Base-by-base conservation (phyloP, 2,113 vertebrate species). In the Callipepla squamata region DNA sequence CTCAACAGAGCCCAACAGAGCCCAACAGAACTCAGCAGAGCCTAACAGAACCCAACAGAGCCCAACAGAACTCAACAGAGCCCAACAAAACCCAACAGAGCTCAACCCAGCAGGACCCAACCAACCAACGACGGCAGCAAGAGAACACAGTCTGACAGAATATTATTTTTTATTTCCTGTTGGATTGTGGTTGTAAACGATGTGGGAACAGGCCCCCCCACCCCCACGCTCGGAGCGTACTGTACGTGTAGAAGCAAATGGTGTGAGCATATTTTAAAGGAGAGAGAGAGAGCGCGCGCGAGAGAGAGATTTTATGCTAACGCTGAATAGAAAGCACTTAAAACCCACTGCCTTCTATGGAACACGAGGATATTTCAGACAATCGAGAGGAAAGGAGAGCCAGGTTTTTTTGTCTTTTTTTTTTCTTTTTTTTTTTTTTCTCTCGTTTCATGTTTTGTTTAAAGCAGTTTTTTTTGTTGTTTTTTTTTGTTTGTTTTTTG, bases 281-380 rank as follows among this genome's bases (percentile, higher is more conserved):
- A 96, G 92, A 74, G 90, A 96, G 93, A 90, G 91, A 93, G 93
- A 73, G 94, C 83, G 93, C 30, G 95, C 67, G 34, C 34, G 34
- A 36, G 93, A 70, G 77, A 89, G 94, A 97, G 93, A 91, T 95
- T 88, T 95, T 93, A 96, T 95, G 96, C 96, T 96, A 92, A 96
- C 97, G 97, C 97, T 97, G 96, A 97, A 97, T 97, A 97, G 93
- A 98, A 97, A 99, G 98, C 98, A 98, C 98, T 99, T 98, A 98
- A 97, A 97, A 95, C 95, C 97, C 97, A 85, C 80, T 87, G 90
- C 96, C 96, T 97, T 93, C 97, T 97, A 94, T 97, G 95, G 94
- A 94, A 96, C 93, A 97, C 89, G 86, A 96, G 95, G 97, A 97
- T 96, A 96, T 96, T 95, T 92, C 96, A 97, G 98, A 99, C 99